Base-by-base conservation (phyloP, 1,140 invertebrate species). In the Drosophila varians region DNA sequence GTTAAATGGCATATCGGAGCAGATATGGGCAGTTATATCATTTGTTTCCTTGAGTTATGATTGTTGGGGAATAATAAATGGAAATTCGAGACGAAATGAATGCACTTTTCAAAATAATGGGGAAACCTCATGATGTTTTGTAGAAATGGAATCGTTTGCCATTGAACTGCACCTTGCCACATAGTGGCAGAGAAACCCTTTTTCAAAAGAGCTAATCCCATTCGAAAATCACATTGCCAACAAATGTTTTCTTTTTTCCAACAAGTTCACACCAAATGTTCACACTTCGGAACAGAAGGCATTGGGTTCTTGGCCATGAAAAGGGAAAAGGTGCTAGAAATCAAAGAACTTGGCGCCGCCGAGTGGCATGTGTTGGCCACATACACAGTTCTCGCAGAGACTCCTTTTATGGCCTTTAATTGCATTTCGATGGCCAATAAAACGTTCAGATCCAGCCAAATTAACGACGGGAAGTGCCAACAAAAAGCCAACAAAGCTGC, bases 391-490 rank as follows among this genome's bases (percentile, higher is more conserved):
- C 61, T 34, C 25, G 25, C 55, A 34, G 57, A 18, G 43, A 46
- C 58, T 53, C 68, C 46, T 70, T 74, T 87, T 86, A 87, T 64
- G 66, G 58, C 55, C 60, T 80, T 80, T 86, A 87, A 86, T 86
- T 86, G 82, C 82, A 66, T 76, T 77, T 80, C 82, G 72, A 86
- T 87, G 77, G 58, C 55, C 73, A 86, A 87, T 84, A 84, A 86
- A 86, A 80, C 40, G 31, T 73, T 80, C 62, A 40, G 61, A 68
- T 52, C 52, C 51, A 53, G 45, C 16, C 19, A 48, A 80, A 70
- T 87, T 86, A 87, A 87, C 82, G 82, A 80, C 82, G 70, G 80
- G 80, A 84, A 84, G 82, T 84, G 72, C 54, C 60, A 84, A 62
- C 38, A 58, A 69, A 58, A 69, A 76, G 54, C 54, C 42, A 58